phyloP scores from a whole-genome alignment of 2,888 invertebrate species.

The Laspeyria flexula region DNA sequence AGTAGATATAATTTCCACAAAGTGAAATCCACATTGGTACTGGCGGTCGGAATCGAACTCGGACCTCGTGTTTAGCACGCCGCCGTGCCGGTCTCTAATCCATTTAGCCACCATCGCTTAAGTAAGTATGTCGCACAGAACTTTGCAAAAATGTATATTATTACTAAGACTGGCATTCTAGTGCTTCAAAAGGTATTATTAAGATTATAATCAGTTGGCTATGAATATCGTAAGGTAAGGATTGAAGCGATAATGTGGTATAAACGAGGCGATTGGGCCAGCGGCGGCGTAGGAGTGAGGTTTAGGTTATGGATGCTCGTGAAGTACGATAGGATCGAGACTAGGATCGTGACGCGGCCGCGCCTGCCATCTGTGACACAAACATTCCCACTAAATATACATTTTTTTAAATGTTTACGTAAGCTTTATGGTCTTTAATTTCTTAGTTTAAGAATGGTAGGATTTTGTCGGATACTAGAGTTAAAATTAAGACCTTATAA shows the following conservation, averaged over 20 bases:
- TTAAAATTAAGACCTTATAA: no score
- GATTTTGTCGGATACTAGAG: not conserved
- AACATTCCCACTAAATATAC: conserved; percentile 36
- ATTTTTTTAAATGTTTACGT: conserved; percentile 48
- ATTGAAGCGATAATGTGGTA: conserved; percentile 43
- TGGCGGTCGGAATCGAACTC: no score
- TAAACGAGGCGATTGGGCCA: conserved; percentile 49
- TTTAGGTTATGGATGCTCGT: conserved; percentile 56
- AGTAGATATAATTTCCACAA: no score
- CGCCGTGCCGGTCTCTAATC: no score
- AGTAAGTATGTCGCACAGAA: no score
- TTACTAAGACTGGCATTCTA: no score
- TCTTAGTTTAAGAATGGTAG: conserved; percentile 1
- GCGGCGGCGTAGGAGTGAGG: conserved; percentile 42
- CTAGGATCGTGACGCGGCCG: conserved; percentile 59
- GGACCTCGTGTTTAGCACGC: no score
- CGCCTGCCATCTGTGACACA: conserved; percentile 41
- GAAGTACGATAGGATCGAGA: conserved; percentile 56
- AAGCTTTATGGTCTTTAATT: conserved; percentile 32
- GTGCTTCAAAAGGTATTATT: no score
- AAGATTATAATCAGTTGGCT: not conserved
- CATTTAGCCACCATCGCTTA: no score
- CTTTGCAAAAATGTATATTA: no score
- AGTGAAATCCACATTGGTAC: no score
- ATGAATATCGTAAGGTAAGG: conserved; percentile 3